phyloP scores from a whole-genome alignment of 1,140 invertebrate species.

The Lasioglossum baleicum region DNA sequence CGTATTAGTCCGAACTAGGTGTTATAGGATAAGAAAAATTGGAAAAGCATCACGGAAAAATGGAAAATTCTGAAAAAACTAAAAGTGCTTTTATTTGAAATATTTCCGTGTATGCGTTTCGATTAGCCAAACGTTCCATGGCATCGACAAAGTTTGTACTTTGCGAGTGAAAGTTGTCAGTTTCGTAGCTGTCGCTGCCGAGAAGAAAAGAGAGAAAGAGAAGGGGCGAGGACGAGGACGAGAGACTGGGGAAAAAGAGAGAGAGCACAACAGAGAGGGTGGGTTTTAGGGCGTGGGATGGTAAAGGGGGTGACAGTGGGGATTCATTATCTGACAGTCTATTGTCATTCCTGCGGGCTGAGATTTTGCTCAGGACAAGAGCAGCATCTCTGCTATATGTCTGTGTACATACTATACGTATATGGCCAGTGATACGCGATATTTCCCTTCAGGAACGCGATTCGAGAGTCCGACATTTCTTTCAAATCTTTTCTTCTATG shows the following conservation, averaged over 20 bases:
- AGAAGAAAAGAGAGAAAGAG: slow-evolving; percentile 33
- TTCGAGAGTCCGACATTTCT: slow-evolving; percentile 51
- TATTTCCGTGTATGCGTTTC: not conserved
- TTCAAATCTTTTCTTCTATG: slow-evolving; percentile 15
- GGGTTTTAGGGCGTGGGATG: slow-evolving; percentile 67
- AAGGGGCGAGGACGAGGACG: not conserved
- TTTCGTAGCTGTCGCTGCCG: slow-evolving; percentile 59
- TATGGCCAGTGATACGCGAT: slow-evolving; percentile 49
- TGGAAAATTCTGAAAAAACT: too few species aligned
- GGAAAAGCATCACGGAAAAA: too few species aligned
- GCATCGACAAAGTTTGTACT: slow-evolving; percentile 45
- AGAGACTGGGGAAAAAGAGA: slow-evolving; percentile 34
- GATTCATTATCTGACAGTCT: slow-evolving; percentile 77
- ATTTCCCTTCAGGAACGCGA: slow-evolving; percentile 53
- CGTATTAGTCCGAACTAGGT: too few species aligned
- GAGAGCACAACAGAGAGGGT: slow-evolving; percentile 60
- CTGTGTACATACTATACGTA: slow-evolving; percentile 28
- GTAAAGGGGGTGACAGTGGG: slow-evolving; percentile 67
- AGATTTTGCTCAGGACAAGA: slow-evolving; percentile 69
- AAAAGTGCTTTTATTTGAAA: too few species aligned
- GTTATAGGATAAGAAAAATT: too few species aligned
- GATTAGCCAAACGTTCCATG: slow-evolving; percentile 13
- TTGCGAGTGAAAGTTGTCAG: slow-evolving; percentile 48
- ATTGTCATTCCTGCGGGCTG: slow-evolving; percentile 74
- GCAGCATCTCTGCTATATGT: slow-evolving; percentile 48